Evolutionary conservation across 2,797 vertebrate species (phyloP), one percentile per base, ranked within the genome.

Genomic region (Semotilus atromaculatus): DNA sequence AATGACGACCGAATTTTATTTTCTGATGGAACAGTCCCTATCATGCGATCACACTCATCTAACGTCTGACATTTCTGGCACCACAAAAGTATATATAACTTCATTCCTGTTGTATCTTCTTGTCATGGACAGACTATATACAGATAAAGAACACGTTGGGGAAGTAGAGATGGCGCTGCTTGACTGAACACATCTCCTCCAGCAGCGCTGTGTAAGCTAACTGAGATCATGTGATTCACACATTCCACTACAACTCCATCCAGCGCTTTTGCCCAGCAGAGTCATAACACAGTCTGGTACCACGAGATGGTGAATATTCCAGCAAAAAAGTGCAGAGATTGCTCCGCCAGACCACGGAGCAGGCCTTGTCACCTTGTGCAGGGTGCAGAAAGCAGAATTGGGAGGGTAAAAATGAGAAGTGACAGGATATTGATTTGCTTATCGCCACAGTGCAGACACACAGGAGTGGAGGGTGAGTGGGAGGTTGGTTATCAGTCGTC

Each of bases 391-490:
- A 94, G 93, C 92, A 94, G 93, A 94, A 94, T 94, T 94, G 93
- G 93, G 92, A 93, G 90, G 92, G 94, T 94, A 94, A 95, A 96
- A 95, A 95, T 95, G 92, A 95, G 93, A 96, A 95, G 95, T 96
- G 95, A 95, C 95, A 95, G 94, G 94, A 95, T 96, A 96, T 96
- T 96, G 95, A 96, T 96, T 96, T 95, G 94, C 95, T 96, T 96
- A 95, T 95, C 95, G 91, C 93, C 81, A 92, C 93, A 91, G 90
- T 94, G 94, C 95, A 96, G 95, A 95, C 94, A 94, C 93, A 94
- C 92, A 94, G 91, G 94, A 93, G 93, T 94, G 93, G 95, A 94
- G 94, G 93, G 93, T 92, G 91, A 89, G 93, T 89, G 91, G 90
- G 92, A 88, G 91, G 83, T 93, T 92, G 93, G 93, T 95, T 96